Evolutionary conservation across 2,113 vertebrate species (phyloP), one percentile per base, ranked within the genome.

Genomic region (Pollachius pollachius): DNA sequence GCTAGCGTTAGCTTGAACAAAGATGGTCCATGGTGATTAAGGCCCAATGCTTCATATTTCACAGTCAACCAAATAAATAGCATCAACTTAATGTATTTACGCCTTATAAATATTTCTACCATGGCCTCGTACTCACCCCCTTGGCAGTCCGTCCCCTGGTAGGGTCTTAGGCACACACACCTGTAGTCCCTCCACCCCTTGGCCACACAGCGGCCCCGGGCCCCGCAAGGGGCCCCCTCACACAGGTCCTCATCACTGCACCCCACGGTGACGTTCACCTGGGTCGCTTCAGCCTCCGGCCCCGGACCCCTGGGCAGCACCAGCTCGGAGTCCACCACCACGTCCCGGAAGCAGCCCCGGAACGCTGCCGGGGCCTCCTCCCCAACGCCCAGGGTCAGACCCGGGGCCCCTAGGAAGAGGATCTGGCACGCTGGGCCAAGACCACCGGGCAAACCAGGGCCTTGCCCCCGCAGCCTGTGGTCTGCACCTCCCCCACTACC

Each of bases 341-440:
- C 86, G 67, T 98, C 96, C 82, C 93, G 92, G 75, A 98, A 91
- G 82, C 96, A 99, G 84, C 96, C 96, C 73, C 95, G 82, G 86
- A 98, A 95, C n/a, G 88, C 81, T 73, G 92, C 77, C 15, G 84
- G 75, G 64, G 86, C 27, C 37, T 80, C 85, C 4, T 59, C 64
- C 72, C 65, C 79, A 0, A 85, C 89, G 19, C 81, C 56, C 84
- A 72, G 63, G 23, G 21, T 66, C 15, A 57, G 66, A 1, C 84
- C 87, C 11, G 87, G 84, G 17, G 92, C 75, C 18, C 95, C 96
- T 56, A 97, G 80, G 84, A 94, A 91, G 0, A 91, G 88, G 77
- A 84, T 91, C 62, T 89, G 91, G 23, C 16, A 78, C 41, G 71
- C 69, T 8, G 68, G 19, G 41, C 70, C 77, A 0, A 67, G 67